A percentile compares a stretch with the other conserved stretches of the same genome.
Conservation (phyloP, 1,140 invertebrate species). For the Conopomorpha cramerella region DNA sequence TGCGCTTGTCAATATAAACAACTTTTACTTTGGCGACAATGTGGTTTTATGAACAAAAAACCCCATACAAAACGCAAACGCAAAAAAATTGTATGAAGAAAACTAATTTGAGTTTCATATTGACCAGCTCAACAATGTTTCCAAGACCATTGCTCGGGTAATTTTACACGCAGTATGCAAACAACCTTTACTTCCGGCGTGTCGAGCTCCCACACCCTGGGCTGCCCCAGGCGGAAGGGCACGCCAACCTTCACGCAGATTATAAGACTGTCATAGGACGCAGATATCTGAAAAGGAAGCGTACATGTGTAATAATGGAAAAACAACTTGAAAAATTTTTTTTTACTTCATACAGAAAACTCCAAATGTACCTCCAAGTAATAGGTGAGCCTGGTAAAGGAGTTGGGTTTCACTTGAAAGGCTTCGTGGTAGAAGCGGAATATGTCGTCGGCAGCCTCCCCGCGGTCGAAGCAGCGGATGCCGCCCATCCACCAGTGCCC, state of each 20-base stretch:
- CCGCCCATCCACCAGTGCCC: conserved; percentile 48
- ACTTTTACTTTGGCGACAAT: too few species aligned
- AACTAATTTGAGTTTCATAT: conserved; percentile 1
- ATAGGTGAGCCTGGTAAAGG: conserved; percentile 16
- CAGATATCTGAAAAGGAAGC: conserved; percentile 14
- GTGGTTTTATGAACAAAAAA: too few species aligned
- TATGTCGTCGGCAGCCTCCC: conserved; percentile 19
- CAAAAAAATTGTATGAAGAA: too few species aligned
- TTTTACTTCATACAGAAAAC: too few species aligned
- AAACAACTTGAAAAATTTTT: neutral
- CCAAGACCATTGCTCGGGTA: too few species aligned
- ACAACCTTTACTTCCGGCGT: conserved; percentile 24
- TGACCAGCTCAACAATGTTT: too few species aligned
- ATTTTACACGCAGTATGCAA: too few species aligned
- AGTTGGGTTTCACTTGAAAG: conserved; percentile 21
- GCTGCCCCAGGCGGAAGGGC: conserved; percentile 22
- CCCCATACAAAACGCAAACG: too few species aligned
- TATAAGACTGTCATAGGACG: conserved; percentile 14
- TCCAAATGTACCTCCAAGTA: conserved; percentile 40
- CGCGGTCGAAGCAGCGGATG: conserved; percentile 30
- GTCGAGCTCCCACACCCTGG: conserved; percentile 27
- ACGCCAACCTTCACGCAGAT: conserved; percentile 38
- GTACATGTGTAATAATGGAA: neutral
- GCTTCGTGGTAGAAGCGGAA: conserved; percentile 39
- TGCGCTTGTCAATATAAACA: too few species aligned